phyloP scores from a whole-genome alignment of 2,113 vertebrate species.

The Hemibagrus wyckioides region DNA sequence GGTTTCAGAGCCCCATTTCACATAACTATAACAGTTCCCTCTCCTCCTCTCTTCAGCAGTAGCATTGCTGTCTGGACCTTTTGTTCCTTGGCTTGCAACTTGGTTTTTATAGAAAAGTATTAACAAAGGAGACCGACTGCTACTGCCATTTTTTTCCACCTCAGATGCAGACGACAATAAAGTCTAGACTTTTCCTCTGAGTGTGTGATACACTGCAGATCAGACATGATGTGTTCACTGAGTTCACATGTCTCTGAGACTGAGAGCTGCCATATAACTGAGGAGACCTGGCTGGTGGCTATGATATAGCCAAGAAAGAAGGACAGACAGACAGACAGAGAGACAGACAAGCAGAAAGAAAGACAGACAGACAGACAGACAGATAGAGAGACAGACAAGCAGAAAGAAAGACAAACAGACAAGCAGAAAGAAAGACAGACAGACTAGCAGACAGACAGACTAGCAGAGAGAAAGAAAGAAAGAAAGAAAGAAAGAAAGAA shows the following conservation, averaged over 20 bases:
- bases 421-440: too few species aligned
- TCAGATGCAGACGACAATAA: neutral
- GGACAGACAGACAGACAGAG: too few species aligned
- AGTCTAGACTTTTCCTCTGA: conserved; percentile 27
- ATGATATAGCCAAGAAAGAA: neutral
- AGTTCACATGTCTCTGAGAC: neutral
- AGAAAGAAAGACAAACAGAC: too few species aligned
- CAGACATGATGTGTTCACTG: neutral
- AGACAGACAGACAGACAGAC: too few species aligned
- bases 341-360: too few species aligned
- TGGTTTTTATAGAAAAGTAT: neutral
- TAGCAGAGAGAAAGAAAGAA: too few species aligned
- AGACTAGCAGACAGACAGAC: too few species aligned
- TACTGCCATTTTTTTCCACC: neutral
- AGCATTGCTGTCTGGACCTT: neutral
- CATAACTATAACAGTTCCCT: too few species aligned
- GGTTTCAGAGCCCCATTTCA: neutral
- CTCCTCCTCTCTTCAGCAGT: neutral
- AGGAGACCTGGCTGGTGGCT: neutral
- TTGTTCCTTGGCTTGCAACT: neutral
- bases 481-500: too few species aligned
- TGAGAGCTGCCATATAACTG: neutral
- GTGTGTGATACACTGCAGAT: too few species aligned
- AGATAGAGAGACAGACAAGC: too few species aligned
- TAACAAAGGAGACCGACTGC: neutral